Percentiles rank a stretch among this genome's conserved stretches.
Evolutionary conservation across 2,888 invertebrate genomes (phyloP).

Genomic region (Aplocera efformata): DNA sequence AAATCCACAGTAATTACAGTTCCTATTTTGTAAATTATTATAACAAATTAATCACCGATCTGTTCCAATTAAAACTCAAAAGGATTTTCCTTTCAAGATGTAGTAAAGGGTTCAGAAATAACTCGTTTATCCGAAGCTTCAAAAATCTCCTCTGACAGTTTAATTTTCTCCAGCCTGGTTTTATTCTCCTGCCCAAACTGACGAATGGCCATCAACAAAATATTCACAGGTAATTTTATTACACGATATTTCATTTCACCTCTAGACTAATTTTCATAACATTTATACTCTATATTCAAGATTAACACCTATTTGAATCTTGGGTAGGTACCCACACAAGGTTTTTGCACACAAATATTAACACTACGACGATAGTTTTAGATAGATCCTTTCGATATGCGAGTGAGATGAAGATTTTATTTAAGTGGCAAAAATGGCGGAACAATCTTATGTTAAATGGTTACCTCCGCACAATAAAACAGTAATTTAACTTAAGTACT

Average conservation of each 20-base stretch:
- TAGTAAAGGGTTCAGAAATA: slow-evolving; percentile 44
- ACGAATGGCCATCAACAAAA: slow-evolving; percentile 27
- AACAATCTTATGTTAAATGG: too few species aligned
- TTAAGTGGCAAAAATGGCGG: too few species aligned
- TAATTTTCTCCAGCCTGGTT: slow-evolving; percentile 42
- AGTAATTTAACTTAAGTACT: too few species aligned
- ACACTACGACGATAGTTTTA: too few species aligned
- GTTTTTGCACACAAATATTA: too few species aligned
- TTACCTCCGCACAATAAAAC: too few species aligned
- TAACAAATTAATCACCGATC: slow-evolving; percentile 24
- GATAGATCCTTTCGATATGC: too few species aligned
- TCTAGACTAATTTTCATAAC: neutral
- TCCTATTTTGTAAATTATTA: slow-evolving; percentile 24
- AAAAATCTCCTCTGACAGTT: slow-evolving; percentile 48
- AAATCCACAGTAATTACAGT: slow-evolving; percentile 6
- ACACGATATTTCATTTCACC: too few species aligned
- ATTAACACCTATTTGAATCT: too few species aligned
- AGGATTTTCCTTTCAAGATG: slow-evolving; percentile 25
- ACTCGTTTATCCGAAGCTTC: slow-evolving; percentile 44
- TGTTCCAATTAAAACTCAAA: slow-evolving; percentile 20
- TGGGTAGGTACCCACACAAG: too few species aligned
- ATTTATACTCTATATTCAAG: slow-evolving; percentile 16
- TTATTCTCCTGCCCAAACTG: slow-evolving; percentile 35
- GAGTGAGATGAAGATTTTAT: too few species aligned
- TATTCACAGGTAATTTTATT: too few species aligned